Percentiles rank a stretch among this genome's conserved stretches.
Evolutionary conservation across 1,140 invertebrate species (phyloP).

Genomic region (Drosophila oshimai): DNA sequence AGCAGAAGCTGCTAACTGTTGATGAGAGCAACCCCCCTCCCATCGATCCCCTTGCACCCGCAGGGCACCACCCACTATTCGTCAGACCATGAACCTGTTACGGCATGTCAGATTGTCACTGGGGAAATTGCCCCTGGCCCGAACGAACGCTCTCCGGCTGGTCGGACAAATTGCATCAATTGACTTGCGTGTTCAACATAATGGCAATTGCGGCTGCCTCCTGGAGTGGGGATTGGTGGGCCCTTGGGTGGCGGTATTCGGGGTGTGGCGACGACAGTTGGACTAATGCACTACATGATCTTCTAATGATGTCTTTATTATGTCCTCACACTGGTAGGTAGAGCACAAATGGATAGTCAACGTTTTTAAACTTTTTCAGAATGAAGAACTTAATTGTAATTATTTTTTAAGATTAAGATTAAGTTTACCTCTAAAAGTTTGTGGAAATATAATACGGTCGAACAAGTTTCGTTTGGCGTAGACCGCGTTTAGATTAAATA

Average conservation of each 20-base stretch:
- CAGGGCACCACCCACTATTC: slow-evolving; percentile 44
- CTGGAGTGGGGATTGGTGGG: slow-evolving; percentile 19
- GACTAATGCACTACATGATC: slow-evolving; percentile 77
- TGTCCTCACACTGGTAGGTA: neutral
- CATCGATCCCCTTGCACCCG: slow-evolving; percentile 3
- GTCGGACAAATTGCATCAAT: slow-evolving; percentile 80
- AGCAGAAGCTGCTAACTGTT: slow-evolving; percentile 71
- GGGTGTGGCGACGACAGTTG: slow-evolving; percentile 62
- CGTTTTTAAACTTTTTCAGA: neutral
- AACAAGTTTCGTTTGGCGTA: too few species aligned
- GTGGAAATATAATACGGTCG: too few species aligned
- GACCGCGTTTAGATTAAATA: too few species aligned
- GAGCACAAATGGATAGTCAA: neutral
- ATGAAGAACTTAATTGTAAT: too few species aligned
- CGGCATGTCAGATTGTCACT: slow-evolving; percentile 77
- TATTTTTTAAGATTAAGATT: too few species aligned
- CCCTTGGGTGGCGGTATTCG: slow-evolving; percentile 21
- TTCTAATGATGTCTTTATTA: slow-evolving; percentile 77
- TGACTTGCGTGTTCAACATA: slow-evolving; percentile 81
- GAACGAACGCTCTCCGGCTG: slow-evolving; percentile 26
- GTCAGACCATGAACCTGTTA: slow-evolving; percentile 76
- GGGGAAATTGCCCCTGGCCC: slow-evolving; percentile 67
- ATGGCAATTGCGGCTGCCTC: slow-evolving; percentile 63
- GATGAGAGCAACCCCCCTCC: slow-evolving; percentile 46
- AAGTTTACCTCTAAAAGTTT: too few species aligned